Conservation (phyloP, 2,888 invertebrate species). For the Adelognathus sp. region DNA sequence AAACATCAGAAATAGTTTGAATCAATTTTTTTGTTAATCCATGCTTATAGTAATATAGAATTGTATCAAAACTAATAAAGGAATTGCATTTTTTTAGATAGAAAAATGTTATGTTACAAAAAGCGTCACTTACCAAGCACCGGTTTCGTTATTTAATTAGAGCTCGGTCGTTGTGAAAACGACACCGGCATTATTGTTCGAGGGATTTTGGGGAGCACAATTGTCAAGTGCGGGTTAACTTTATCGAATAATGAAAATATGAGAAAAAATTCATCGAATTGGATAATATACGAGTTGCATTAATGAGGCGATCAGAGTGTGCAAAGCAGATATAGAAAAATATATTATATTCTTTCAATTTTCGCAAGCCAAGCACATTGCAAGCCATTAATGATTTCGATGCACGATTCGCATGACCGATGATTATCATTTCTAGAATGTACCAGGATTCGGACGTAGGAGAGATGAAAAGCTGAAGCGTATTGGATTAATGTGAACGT, state of each 20-base stretch:
- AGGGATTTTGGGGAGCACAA: constrained; percentile 41
- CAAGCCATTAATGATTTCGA: constrained; percentile 48
- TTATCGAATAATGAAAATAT: not conserved
- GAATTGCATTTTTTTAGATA: not conserved
- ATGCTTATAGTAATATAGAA: constrained; percentile 39
- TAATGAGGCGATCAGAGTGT: constrained; percentile 26
- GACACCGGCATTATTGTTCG: constrained; percentile 20
- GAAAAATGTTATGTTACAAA: constrained; percentile 48
- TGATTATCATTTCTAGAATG: no score
- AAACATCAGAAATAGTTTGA: constrained; percentile 37
- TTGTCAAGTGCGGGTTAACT: not conserved
- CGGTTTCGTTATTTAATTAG: constrained; percentile 64
- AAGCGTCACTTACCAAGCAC: constrained; percentile 61
- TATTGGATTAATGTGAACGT: no score
- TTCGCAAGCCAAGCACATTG: constrained; percentile 59
- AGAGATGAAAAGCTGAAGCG: no score
- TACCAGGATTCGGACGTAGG: no score
- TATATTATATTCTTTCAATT: constrained; percentile 9
- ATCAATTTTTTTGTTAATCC: constrained; percentile 39
- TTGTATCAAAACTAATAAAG: constrained; percentile 1
- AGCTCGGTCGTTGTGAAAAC: constrained; percentile 40
- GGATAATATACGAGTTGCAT: constrained; percentile 33
- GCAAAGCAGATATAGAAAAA: constrained; percentile 29
- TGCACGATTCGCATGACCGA: constrained; percentile 9
- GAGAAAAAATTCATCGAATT: no score